phyloP scores from a whole-genome alignment of 64 coral and sea anemone species.

The Hydrozoanthus tunicans region DNA sequence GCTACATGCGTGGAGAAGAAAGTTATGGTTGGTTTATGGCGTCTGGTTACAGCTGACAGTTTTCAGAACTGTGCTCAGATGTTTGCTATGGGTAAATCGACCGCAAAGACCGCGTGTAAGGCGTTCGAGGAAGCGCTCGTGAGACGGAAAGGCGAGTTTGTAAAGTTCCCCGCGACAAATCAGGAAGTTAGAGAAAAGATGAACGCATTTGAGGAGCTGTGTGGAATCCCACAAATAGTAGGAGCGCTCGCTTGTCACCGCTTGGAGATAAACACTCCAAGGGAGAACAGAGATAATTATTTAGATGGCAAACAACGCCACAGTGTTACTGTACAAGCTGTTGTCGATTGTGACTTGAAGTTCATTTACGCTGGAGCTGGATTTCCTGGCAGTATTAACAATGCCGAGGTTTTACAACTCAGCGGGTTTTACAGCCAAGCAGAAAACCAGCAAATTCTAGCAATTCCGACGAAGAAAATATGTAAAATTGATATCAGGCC shows the following conservation, averaged over 20 bases:
- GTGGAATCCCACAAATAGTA: conserved; percentile 36
- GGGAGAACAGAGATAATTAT: background rate
- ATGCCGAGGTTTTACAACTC: conserved; percentile 17
- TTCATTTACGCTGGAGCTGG: conserved; percentile 18
- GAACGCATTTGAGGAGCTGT: conserved; percentile 9
- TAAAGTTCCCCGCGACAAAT: conserved; percentile 24
- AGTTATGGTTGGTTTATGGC: conserved; percentile 28
- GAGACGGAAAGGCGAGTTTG: conserved; percentile 9
- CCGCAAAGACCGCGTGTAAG: conserved; percentile 1
- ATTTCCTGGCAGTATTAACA: conserved; percentile 41
- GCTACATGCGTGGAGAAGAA: conserved; percentile 29
- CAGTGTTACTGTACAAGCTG: background rate
- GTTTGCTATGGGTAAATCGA: conserved; percentile 28
- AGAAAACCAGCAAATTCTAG: conserved; percentile 16
- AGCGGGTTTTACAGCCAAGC: conserved; percentile 6
- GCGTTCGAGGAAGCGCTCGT: conserved; percentile 14
- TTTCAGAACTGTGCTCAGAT: background rate
- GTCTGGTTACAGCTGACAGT: conserved; percentile 18
- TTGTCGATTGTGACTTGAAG: conserved; percentile 27
- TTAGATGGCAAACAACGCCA: conserved; percentile 13
- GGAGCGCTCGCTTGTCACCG: background rate
- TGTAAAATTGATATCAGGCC: background rate
- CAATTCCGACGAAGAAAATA: background rate
- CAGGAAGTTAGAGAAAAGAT: conserved; percentile 21
- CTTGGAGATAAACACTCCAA: conserved; percentile 30